These are phyloP conservation scores for Onthophagus sagittarius DNA, from an alignment of 2,888 invertebrate genomes.

Conservation along the genomic window DNA sequence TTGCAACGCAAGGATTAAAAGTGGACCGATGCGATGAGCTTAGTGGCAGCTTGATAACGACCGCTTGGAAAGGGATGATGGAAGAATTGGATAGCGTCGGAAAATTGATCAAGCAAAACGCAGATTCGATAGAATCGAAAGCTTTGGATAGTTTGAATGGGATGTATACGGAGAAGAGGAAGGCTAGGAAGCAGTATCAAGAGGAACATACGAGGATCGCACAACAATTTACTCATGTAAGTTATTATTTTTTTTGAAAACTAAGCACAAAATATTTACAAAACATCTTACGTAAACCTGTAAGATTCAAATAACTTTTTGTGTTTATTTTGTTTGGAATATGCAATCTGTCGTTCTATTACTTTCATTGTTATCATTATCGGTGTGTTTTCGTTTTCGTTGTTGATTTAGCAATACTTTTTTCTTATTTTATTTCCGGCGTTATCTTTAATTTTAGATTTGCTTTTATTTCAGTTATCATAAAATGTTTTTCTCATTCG, in stretches of 20 bases:
- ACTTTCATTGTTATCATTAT: no score
- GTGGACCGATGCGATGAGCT: constrained; percentile 74
- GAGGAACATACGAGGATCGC: constrained; percentile 85
- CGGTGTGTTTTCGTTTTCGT: no score
- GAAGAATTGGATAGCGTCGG: constrained; percentile 86
- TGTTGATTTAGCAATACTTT: no score
- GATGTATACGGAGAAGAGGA: constrained; percentile 82
- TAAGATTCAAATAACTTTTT: neutral
- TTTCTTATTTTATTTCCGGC: no score
- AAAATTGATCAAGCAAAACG: constrained; percentile 76
- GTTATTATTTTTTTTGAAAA: no score
- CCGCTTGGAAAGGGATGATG: constrained; percentile 81
- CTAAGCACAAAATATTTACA: neutral
- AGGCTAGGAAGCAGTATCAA: constrained; percentile 80
- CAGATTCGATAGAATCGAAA: constrained; percentile 78
- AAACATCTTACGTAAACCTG: neutral
- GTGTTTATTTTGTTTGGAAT: no score
- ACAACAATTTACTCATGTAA: constrained; percentile 75
- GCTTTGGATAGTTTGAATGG: constrained; percentile 77
- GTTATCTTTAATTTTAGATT: no score
- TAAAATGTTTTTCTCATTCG: no score
- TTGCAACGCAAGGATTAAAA: constrained; percentile 79
- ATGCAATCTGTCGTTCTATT: no score
- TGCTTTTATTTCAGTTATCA: no score
- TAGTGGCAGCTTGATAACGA: constrained; percentile 64